Evolutionary conservation across 2,113 vertebrate genomes (phyloP).

Genomic region (Xenopus laevis): DNA sequence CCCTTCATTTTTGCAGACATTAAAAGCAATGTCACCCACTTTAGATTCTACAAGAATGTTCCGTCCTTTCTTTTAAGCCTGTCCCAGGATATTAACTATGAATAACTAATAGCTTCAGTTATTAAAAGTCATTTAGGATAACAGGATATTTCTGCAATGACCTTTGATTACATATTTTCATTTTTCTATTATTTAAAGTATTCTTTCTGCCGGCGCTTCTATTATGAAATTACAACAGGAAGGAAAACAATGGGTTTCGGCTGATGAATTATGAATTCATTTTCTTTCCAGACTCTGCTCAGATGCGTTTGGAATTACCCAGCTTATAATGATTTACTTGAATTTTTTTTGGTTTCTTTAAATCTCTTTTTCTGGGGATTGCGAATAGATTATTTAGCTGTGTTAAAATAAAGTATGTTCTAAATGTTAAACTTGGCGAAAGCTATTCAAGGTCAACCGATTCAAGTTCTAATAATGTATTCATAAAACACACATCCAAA

Average conservation of each 20-base stretch:
- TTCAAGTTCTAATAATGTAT: background rate
- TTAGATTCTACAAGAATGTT: conserved; percentile 10
- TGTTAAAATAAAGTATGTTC: background rate
- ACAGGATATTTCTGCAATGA: conserved; percentile 9
- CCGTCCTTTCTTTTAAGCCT: conserved; percentile 8
- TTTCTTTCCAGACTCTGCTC: conserved; percentile 1
- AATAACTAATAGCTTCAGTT: conserved; percentile 29
- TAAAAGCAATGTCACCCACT: background rate
- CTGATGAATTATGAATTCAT: conserved; percentile 17
- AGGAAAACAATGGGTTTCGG: conserved; percentile 7
- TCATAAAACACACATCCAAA: background rate
- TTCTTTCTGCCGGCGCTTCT: background rate
- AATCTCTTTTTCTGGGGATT: conserved; percentile 1
- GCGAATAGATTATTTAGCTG: conserved; percentile 2
- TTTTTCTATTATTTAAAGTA: conserved; percentile 5
- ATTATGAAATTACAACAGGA: conserved; percentile 3
- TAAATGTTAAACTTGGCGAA: background rate
- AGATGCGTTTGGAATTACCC: background rate
- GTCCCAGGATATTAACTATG: conserved; percentile 11
- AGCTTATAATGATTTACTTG: conserved; percentile 6
- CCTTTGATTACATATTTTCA: conserved; percentile 32
- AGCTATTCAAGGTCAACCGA: background rate
- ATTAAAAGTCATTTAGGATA: conserved; percentile 23
- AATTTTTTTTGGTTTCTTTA: background rate
- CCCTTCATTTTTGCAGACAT: too few relatives aligned